Percentiles rank a stretch among this genome's conserved stretches.
Evolutionary conservation across 2,888 invertebrate species (phyloP).

Genomic region (Timema cristinae): DNA sequence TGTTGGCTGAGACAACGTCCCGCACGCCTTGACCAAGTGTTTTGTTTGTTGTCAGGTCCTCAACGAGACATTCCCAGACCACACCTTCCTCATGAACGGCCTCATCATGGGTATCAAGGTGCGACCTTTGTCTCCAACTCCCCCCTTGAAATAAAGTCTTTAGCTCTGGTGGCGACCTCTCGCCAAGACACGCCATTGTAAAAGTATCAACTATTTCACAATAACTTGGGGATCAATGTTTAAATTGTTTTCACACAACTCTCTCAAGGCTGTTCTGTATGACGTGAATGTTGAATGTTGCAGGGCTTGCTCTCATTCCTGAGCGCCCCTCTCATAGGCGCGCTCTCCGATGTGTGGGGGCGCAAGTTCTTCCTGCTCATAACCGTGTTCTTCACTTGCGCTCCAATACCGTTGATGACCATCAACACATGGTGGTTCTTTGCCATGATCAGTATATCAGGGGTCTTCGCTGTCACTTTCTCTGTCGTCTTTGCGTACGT

Average conservation of each 20-base stretch:
- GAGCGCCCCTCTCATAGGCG: constrained; percentile 95
- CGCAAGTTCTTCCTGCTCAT: constrained; percentile 95
- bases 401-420: constrained; percentile 97
- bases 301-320: constrained; percentile 94
- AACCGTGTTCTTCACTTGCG: constrained; percentile 98
- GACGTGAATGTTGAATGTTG: too few species aligned
- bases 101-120: constrained; percentile 96
- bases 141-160: too few species aligned
- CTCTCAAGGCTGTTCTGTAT: too few species aligned
- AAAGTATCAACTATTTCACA: too few species aligned
- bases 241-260: too few species aligned
- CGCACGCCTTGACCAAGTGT: too few species aligned
- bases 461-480: constrained; percentile 98
- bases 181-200: too few species aligned
- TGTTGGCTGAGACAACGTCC: too few species aligned
- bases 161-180: too few species aligned
- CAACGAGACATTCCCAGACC: constrained; percentile 96
- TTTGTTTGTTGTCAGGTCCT: constrained; percentile 58
- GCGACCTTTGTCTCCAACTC: constrained; percentile 30
- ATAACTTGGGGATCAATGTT: too few species aligned
- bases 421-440: constrained; percentile 99
- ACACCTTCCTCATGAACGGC: constrained; percentile 99
- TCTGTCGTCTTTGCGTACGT: constrained; percentile 99
- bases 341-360: constrained; percentile 97
- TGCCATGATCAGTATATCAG: constrained; percentile 97